Percentiles rank a stretch among this genome's conserved stretches.
Conservation (phyloP, 2,797 vertebrate genomes). For the Artibeus jamaicensis region DNA sequence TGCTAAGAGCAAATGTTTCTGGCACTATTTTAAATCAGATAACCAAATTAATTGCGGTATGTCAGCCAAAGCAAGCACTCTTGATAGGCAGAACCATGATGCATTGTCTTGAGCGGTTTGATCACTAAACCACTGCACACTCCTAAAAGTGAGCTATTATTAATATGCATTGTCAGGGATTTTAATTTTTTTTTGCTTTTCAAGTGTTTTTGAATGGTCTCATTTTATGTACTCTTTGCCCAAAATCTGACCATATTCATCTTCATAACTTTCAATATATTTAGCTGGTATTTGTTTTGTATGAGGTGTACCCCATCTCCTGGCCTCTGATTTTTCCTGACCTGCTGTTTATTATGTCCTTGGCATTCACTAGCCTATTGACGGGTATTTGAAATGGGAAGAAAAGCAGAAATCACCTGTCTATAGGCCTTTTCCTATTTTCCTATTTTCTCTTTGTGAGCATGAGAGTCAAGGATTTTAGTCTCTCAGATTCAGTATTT, state of each 20-base stretch:
- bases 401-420: slow-evolving; percentile 26
- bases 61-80: slow-evolving; percentile 65
- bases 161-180: neutral
- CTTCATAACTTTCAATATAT: slow-evolving; percentile 28
- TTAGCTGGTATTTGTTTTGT: slow-evolving; percentile 17
- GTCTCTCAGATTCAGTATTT: neutral
- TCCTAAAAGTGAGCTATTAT: neutral
- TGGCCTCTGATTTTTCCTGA: slow-evolving; percentile 43
- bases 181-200: neutral
- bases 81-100: slow-evolving; percentile 34
- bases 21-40: slow-evolving; percentile 70
- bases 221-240: slow-evolving; percentile 23
- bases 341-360: neutral
- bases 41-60: slow-evolving; percentile 51
- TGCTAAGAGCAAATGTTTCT: slow-evolving; percentile 73
- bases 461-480: neutral
- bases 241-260: neutral
- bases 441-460: slow-evolving; percentile 1
- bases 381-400: neutral
- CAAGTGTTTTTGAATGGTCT: slow-evolving; percentile 28
- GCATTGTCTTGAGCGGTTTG: slow-evolving; percentile 8
- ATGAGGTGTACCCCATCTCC: neutral
- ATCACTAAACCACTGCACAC: neutral
- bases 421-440: neutral
- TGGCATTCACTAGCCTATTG: neutral